Base-by-base conservation (phyloP, 2,113 vertebrate genomes). In the Oncorhynchus masou region DNA sequence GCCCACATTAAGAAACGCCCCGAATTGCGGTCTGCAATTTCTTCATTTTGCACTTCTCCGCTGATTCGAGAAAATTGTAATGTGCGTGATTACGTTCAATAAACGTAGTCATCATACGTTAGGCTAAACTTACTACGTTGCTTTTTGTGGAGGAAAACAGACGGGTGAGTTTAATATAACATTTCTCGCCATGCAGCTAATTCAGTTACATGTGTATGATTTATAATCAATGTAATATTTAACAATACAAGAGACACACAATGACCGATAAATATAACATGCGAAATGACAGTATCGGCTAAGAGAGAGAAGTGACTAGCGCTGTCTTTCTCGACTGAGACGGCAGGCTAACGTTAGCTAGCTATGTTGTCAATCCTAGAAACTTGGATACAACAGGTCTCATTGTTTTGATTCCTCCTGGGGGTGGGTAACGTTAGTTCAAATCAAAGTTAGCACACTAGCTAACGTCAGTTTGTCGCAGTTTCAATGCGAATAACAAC, bases 321-420 rank as follows among this genome's bases (percentile, higher is more conserved):
- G 6, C 6, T 62, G 59, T 8, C n/a, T 62, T 13, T 22, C 20
- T 62, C 19, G 9, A 62, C 59, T 62, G 59, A 22, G 59, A 62
- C 2, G 15, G 66, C 67, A 34, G 70, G 70, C 68, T 72, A 65
- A 29, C 24, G 22, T 76, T 78, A 78, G 80, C 54, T 31, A 12
- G 27, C 5, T 9, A 70, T n/a, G 39, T 11, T 70, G 45, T 22
- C n/a, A 27, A 4, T 34, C 68, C 16, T 24, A 70, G 45, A 8
- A 48, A 9, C 34, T 27, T 54, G 29, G 51, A 25, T 48, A 74
- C 85, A 77, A 80, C 83, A 87, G 78, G 74, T 86, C 74, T 73
- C 51, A 79, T 81, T 86, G 85, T 85, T 89, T n/a, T 62, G 59
- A 62, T 24, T 5, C 59, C 39, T 3, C 9, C 39, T 45, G 39